Evolutionary conservation across 2,888 invertebrate species (phyloP).

Genomic region (Pristionchus entomophagus): DNA sequence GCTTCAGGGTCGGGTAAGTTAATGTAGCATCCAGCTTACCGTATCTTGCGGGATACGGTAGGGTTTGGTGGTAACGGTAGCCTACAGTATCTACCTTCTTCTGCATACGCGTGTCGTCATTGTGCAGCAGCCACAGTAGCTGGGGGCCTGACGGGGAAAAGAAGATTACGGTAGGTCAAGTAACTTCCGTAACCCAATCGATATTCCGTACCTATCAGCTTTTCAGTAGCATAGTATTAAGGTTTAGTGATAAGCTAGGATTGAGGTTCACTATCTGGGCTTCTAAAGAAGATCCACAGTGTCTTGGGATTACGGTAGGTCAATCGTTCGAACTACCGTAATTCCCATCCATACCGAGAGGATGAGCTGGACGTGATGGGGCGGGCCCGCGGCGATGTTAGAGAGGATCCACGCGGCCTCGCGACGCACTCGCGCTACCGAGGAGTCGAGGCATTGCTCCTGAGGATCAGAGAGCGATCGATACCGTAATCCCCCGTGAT

Average conservation of each 20-base stretch:
- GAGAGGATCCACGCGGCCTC: constrained; percentile 38
- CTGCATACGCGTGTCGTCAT: neutral
- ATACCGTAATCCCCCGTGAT: too few relatives aligned
- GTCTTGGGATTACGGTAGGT: neutral
- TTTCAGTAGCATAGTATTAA: neutral
- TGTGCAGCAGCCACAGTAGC: neutral
- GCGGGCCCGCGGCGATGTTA: constrained; percentile 25
- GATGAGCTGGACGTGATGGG: constrained; percentile 12
- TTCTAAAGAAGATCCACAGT: neutral
- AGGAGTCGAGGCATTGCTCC: neutral
- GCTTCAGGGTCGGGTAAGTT: too few relatives aligned
- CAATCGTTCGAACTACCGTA: too few relatives aligned
- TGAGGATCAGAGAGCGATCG: neutral
- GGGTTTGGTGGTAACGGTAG: too few relatives aligned
- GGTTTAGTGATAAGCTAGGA: neutral
- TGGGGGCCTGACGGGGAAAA: too few relatives aligned
- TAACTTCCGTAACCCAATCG: too few relatives aligned
- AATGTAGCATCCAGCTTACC: too few relatives aligned
- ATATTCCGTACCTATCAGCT: neutral
- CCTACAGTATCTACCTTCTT: too few relatives aligned
- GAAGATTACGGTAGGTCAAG: too few relatives aligned
- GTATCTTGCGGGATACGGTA: too few relatives aligned
- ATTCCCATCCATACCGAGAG: neutral
- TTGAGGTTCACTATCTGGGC: neutral
- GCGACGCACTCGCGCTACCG: neutral